Evolutionary conservation across 1,140 invertebrate genomes (phyloP).

Genomic region (Potamilus streckersoni): DNA sequence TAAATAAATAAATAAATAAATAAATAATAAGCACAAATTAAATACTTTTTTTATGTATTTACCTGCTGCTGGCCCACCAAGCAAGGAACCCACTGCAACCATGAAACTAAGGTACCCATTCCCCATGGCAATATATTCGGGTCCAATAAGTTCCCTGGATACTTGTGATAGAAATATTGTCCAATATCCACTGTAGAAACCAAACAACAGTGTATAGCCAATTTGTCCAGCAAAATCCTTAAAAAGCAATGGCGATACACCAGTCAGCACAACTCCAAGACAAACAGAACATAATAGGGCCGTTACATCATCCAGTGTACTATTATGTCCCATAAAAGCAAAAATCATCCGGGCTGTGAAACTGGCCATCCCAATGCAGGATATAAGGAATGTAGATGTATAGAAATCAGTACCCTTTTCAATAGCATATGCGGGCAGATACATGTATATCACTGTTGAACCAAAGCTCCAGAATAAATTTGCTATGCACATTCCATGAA

Average conservation of each 20-base stretch:
- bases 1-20: constrained; percentile 5
- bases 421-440: constrained; percentile 62
- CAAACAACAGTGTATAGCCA: constrained; percentile 61
- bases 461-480: constrained; percentile 66
- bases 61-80: constrained; percentile 61
- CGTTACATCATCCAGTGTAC: constrained; percentile 58
- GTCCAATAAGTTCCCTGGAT: constrained; percentile 58
- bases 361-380: constrained; percentile 57
- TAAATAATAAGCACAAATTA: neutral
- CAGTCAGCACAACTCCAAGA: constrained; percentile 57
- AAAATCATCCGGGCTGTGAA: constrained; percentile 57
- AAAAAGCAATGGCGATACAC: constrained; percentile 59
- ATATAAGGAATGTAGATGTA: constrained; percentile 52
- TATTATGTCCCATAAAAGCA: constrained; percentile 62
- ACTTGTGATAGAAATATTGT: constrained; percentile 61
- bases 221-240: constrained; percentile 60
- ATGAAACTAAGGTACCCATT: constrained; percentile 61
- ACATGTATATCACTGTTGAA: constrained; percentile 62
- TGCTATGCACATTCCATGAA: constrained; percentile 60
- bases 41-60: neutral
- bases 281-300: constrained; percentile 55
- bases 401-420: constrained; percentile 49
- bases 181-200: constrained; percentile 65
- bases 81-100: constrained; percentile 57
- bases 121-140: constrained; percentile 61